A percentile compares a stretch with the other conserved stretches of the same genome.
Evolutionary conservation across 2,888 invertebrate genomes (phyloP).

Genomic region (Chrysina gloriosa): DNA sequence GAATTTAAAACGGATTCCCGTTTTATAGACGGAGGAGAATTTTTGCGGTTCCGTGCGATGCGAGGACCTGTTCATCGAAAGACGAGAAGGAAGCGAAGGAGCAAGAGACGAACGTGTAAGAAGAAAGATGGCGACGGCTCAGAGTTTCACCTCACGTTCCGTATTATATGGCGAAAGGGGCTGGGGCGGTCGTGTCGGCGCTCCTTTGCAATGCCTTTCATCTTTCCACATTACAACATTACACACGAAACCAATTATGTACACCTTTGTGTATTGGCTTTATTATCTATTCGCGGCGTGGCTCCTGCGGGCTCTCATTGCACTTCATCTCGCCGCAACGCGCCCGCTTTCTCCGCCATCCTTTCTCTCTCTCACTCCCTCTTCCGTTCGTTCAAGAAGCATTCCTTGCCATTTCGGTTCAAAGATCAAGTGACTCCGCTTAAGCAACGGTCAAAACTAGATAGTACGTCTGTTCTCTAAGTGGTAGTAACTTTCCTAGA

Average conservation of each 20-base stretch:
- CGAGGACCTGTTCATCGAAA: not conserved
- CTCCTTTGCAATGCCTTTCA: constrained; percentile 62
- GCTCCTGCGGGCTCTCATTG: constrained; percentile 44
- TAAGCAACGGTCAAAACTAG: constrained; percentile 1
- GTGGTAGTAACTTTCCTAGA: too few relatives aligned
- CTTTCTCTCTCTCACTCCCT: not conserved
- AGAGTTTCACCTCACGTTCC: constrained; percentile 60
- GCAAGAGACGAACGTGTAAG: too few relatives aligned
- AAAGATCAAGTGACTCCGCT: constrained; percentile 46
- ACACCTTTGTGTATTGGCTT: constrained; percentile 64
- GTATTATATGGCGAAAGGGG: constrained; percentile 58
- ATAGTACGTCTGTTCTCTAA: too few relatives aligned
- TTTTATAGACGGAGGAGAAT: constrained; percentile 32
- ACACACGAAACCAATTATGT: constrained; percentile 65
- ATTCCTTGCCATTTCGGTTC: constrained; percentile 30
- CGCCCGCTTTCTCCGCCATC: too few relatives aligned
- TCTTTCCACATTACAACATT: constrained; percentile 64
- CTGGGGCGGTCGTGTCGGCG: constrained; percentile 36
- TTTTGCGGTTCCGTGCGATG: not conserved
- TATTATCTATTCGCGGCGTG: constrained; percentile 57
- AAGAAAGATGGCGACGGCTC: constrained; percentile 11
- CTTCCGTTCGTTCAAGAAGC: not conserved
- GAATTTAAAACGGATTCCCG: constrained; percentile 46
- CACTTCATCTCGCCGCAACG: not conserved
- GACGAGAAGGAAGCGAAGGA: not conserved